These are phyloP conservation scores for Schrankia costaestrigalis DNA, from an alignment of 2,888 invertebrate genomes.

Conservation along the genomic window DNA sequence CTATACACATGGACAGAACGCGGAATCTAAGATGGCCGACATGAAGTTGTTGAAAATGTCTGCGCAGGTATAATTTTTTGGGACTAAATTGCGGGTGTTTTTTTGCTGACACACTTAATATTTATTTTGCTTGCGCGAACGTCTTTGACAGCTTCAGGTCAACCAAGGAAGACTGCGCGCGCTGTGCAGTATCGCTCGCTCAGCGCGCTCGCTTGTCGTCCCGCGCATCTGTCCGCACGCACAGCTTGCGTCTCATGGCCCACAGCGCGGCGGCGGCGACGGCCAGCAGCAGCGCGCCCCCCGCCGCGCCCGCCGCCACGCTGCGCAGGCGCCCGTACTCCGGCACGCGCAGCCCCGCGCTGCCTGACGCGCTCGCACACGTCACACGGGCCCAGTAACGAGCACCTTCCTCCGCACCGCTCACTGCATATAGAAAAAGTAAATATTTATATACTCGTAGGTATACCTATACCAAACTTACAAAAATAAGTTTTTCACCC, in stretches of 20 bases:
- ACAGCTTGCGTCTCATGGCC: slow-evolving; percentile 51
- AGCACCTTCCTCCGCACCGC: slow-evolving; percentile 85
- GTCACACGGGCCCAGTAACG: slow-evolving; percentile 87
- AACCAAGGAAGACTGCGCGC: too few relatives aligned
- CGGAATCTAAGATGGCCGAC: too few relatives aligned
- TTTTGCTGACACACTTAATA: too few relatives aligned
- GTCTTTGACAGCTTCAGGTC: too few relatives aligned
- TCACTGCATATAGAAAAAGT: slow-evolving; percentile 82
- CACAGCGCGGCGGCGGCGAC: slow-evolving; percentile 82
- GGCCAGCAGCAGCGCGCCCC: slow-evolving; percentile 84
- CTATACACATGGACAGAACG: too few relatives aligned
- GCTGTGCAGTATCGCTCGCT: too few relatives aligned
- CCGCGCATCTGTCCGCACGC: slow-evolving; percentile 23
- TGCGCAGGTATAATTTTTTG: too few relatives aligned
- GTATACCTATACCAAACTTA: not conserved
- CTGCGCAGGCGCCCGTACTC: slow-evolving; percentile 86
- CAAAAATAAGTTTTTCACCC: not conserved
- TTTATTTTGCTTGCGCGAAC: too few relatives aligned
- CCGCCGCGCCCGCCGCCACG: slow-evolving; percentile 85
- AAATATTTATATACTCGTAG: not conserved
- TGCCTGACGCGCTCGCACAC: slow-evolving; percentile 84
- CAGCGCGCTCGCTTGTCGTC: slow-evolving; percentile 39
- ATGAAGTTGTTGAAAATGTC: too few relatives aligned
- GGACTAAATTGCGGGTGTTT: too few relatives aligned
- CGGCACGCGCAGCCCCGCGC: slow-evolving; percentile 84